Evolutionary conservation across 1,140 invertebrate genomes (phyloP).

Genomic region (Notospermus geniculatus): DNA sequence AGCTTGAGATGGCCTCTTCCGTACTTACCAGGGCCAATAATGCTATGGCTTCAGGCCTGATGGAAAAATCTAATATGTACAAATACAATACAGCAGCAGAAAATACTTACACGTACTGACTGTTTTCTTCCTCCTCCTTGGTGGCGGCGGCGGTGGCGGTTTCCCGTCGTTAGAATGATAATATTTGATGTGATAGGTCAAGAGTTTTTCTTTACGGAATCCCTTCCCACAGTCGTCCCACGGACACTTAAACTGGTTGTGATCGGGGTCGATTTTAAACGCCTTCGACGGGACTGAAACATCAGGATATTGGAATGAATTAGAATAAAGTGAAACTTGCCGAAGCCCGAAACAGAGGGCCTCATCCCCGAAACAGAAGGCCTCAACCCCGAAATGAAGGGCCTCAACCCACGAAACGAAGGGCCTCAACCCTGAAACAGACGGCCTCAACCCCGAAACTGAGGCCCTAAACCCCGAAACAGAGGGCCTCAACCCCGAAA

Average conservation of each 20-base stretch:
- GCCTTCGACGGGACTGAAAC: constrained; percentile 36
- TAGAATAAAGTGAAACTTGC: too few species aligned
- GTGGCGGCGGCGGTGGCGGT: constrained; percentile 9
- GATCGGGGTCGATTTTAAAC: constrained; percentile 53
- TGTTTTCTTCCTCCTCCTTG: constrained; percentile 32
- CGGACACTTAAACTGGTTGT: constrained; percentile 66
- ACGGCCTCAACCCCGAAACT: too few species aligned
- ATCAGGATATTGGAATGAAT: too few species aligned
- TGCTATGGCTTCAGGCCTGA: not conserved
- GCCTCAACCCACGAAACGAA: too few species aligned
- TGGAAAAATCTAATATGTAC: not conserved
- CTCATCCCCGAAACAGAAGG: too few species aligned
- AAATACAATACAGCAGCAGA: not conserved
- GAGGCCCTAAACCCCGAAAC: too few species aligned
- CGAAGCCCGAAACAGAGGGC: too few species aligned
- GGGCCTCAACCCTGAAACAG: too few species aligned
- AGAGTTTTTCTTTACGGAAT: constrained; percentile 83
- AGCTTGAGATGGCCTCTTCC: too few species aligned
- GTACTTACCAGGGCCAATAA: too few species aligned
- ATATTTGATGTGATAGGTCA: constrained; percentile 60
- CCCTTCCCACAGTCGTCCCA: constrained; percentile 80
- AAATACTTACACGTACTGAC: constrained; percentile 41
- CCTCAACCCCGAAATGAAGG: too few species aligned
- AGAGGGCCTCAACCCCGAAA: too few species aligned
- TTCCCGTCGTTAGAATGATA: constrained; percentile 41